Evolutionary conservation across 2,888 invertebrate genomes (phyloP).

Genomic region (Gari tellinella): DNA sequence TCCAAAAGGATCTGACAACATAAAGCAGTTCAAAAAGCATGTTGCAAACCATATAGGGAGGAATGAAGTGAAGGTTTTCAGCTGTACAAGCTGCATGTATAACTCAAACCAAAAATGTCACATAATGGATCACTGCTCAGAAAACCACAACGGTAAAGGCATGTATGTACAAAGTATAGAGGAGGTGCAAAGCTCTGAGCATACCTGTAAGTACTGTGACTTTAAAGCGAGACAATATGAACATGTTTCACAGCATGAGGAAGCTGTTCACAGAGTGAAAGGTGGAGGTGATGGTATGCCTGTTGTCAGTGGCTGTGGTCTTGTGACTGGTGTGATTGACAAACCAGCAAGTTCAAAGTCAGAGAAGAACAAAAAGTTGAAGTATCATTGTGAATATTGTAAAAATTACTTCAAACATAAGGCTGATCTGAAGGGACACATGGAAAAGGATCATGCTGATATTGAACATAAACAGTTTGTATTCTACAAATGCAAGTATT

Average conservation of each 20-base stretch:
- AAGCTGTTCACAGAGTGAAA: slow-evolving; percentile 17
- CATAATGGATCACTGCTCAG: slow-evolving; percentile 57
- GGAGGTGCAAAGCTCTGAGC: slow-evolving; percentile 39
- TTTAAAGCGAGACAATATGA: slow-evolving; percentile 48
- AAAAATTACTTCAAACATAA: slow-evolving; percentile 53
- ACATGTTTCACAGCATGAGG: slow-evolving; percentile 53
- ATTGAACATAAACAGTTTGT: slow-evolving; percentile 51
- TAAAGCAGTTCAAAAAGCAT: slow-evolving; percentile 53
- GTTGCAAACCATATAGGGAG: slow-evolving; percentile 59
- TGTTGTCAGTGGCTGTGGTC: too few species aligned
- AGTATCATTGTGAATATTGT: slow-evolving; percentile 66
- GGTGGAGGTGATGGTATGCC: too few species aligned
- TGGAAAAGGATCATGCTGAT: slow-evolving; percentile 39
- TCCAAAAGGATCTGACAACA: slow-evolving; percentile 42
- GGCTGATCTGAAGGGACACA: slow-evolving; percentile 51
- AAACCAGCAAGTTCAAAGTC: too few species aligned
- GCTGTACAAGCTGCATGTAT: slow-evolving; percentile 60
- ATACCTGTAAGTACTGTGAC: slow-evolving; percentile 52
- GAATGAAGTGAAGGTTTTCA: slow-evolving; percentile 55
- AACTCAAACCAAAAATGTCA: slow-evolving; percentile 56
- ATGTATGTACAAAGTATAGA: slow-evolving; percentile 33
- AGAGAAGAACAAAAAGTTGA: too few species aligned
- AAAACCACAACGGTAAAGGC: slow-evolving; percentile 44
- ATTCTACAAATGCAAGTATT: slow-evolving; percentile 64
- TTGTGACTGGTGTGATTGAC: too few species aligned